Conservation (phyloP, 2,113 vertebrate genomes). For the Sitta europaea region DNA sequence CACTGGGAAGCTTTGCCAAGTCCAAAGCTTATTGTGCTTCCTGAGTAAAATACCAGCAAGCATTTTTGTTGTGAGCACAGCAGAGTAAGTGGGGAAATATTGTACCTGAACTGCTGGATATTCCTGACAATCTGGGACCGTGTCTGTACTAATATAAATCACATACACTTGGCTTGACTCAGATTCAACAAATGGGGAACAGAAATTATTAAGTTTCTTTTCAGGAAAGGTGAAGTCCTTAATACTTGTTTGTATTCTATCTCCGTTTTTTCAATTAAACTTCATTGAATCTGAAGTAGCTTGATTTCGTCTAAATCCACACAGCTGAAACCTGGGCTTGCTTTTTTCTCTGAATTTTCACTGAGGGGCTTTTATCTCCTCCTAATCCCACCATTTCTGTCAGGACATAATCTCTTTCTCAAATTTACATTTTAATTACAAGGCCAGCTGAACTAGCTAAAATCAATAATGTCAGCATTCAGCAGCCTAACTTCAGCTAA, state of each 20-base stretch:
- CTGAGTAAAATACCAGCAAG: background rate
- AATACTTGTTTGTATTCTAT: constrained; percentile 37
- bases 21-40: background rate
- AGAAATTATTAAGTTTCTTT: background rate
- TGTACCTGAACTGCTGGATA: background rate
- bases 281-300: constrained; percentile 50
- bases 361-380: constrained; percentile 86
- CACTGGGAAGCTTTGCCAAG: background rate
- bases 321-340: constrained; percentile 61
- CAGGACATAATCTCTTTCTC: constrained; percentile 97
- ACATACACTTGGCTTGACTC: background rate
- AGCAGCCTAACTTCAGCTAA: constrained; percentile 71
- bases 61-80: background rate
- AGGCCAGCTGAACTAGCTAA: constrained; percentile 92
- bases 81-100: background rate
- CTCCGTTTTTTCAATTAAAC: constrained; percentile 61
- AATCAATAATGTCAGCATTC: constrained; percentile 91
- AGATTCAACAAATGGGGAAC: background rate
- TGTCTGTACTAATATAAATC: background rate
- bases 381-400: constrained; percentile 93
- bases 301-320: constrained; percentile 67
- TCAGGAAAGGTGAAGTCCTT: background rate
- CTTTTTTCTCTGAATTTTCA: constrained; percentile 78
- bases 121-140: background rate
- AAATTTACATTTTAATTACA: constrained; percentile 99